Percentiles rank a stretch among this genome's conserved stretches.
Evolutionary conservation across 2,797 vertebrate genomes (phyloP).

Genomic region (Darevskia mixta): DNA sequence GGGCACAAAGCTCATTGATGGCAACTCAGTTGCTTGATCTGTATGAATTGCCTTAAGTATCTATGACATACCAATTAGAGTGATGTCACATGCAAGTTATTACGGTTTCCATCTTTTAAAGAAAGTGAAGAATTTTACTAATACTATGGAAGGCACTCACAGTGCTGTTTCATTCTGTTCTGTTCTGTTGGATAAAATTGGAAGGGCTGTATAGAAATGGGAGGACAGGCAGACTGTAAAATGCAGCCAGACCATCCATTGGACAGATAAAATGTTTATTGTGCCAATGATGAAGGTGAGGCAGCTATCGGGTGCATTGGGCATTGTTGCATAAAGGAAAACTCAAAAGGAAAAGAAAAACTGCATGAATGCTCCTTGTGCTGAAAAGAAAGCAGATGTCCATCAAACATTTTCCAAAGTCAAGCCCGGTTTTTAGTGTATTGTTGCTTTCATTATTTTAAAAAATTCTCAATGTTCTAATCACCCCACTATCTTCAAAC

Average conservation of each 20-base stretch:
- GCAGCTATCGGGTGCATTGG: neutral
- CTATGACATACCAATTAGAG: neutral
- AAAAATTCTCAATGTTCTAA: neutral
- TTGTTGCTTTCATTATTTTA: constrained; percentile 21
- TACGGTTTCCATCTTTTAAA: neutral
- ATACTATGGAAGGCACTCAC: neutral
- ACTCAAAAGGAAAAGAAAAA: neutral
- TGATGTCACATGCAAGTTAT: too few relatives aligned
- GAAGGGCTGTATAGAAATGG: too few relatives aligned
- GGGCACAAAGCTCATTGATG: neutral
- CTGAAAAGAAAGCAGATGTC: constrained; percentile 5
- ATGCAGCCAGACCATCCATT: too few relatives aligned
- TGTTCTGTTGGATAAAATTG: neutral
- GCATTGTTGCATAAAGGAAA: neutral
- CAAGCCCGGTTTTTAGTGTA: neutral
- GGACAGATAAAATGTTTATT: neutral
- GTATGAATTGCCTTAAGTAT: neutral
- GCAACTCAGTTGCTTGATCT: neutral
- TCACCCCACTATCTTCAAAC: constrained; percentile 16
- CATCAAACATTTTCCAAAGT: constrained; percentile 9
- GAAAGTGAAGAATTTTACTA: neutral
- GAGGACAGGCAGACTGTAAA: neutral
- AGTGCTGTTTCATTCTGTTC: neutral
- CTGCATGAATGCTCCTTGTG: neutral
- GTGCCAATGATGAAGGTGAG: neutral